Evolutionary conservation across 2,888 invertebrate species (phyloP), one percentile per base, ranked within the genome.

Genomic region (Pinctada fucata): DNA sequence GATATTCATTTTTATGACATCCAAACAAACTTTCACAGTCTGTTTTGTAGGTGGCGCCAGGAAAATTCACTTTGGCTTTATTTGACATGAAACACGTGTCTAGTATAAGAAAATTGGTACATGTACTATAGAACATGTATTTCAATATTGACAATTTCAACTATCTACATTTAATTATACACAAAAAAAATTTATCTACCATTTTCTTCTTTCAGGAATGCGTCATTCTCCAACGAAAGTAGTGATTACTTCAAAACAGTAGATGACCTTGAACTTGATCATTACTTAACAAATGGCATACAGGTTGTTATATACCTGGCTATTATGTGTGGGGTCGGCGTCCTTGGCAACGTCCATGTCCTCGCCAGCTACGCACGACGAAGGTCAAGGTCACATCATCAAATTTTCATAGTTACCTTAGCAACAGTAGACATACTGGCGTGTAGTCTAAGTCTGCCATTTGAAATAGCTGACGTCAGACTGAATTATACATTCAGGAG

Each of bases 321-420:
- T 2, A 51, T 78, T 16, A 47, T 78, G 13, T 64, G 72, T 13
- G 49, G 71, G 2, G 68, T 78, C 13, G 77, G 77, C 8, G 64
- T 72, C 10, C 67, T 78, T 51, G 77, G 77, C 5, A 78, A 78
- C 63, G 63, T 58, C 1, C 77, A 78, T 66, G 77, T 72, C 10
- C 49, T 78, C 16, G 10, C 68, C 2, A 72, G 71, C 49, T 78
- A 78, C 48, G 72, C 16, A 4, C 45, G 52, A 6, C 72, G 77
- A 0, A 72, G 72, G 8, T 72, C 66, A 67, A 48, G 51, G 2
- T 78, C 77, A n/a, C 71, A 78, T 31, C 72, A 78, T 63, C n/a
- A 66, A 5, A 78, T 71, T 8, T 78, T 77, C 45, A 72, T 78
- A 3, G 48, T 78, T 47, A 72, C 72, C 72, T 48, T 78, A 2